phyloP scores from a whole-genome alignment of 2,113 vertebrate species.

The Philantomba maxwellii region DNA sequence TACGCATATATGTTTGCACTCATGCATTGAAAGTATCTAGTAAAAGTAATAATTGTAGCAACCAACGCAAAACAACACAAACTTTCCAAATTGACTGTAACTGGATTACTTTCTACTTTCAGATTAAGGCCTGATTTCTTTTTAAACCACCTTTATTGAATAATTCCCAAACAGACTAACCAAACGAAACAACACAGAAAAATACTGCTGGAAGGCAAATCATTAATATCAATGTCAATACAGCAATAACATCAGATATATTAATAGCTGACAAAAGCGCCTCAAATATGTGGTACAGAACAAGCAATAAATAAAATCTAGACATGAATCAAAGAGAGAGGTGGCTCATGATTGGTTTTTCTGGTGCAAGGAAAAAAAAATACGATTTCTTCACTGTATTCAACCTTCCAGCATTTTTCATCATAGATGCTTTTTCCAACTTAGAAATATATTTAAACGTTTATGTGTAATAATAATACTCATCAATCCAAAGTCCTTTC shows the following conservation, averaged over 20 bases:
- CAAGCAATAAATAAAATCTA: neutral
- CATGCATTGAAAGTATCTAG: neutral
- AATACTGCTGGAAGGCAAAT: neutral
- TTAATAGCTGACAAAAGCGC: neutral
- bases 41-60: neutral
- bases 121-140: neutral
- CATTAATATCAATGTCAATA: neutral
- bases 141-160: constrained; percentile 31
- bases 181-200: constrained; percentile 2
- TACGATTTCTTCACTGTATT: neutral
- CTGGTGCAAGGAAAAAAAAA: neutral
- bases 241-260: neutral
- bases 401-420: neutral
- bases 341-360: neutral
- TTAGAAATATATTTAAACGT: neutral
- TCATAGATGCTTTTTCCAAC: neutral
- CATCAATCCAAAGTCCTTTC: neutral
- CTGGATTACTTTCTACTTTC: neutral
- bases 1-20: too few relatives aligned
- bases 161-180: neutral
- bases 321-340: neutral
- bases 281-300: neutral
- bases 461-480: neutral
- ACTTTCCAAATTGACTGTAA: neutral
- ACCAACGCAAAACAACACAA: neutral